phyloP scores from a whole-genome alignment of 1,140 invertebrate species.

The Drosophila subobscura region DNA sequence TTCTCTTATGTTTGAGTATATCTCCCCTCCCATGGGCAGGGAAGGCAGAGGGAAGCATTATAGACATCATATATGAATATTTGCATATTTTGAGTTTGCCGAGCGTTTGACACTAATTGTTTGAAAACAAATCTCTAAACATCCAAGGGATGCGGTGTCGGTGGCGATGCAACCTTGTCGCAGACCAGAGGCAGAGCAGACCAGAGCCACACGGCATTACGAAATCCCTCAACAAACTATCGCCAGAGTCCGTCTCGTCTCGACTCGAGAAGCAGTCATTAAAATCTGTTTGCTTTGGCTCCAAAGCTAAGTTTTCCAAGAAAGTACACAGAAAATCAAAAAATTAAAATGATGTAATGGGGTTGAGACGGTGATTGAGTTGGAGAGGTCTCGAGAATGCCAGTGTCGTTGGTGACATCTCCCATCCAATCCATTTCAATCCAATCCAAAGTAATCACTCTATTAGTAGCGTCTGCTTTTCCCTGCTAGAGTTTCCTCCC shows the following conservation, averaged over 20 bases:
- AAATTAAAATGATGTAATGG: conserved; percentile 31
- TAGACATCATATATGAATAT: conserved; percentile 52
- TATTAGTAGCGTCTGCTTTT: conserved; percentile 8
- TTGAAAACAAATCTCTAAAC: conserved; percentile 64
- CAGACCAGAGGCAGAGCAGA: conserved; percentile 48
- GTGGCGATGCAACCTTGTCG: conserved; percentile 23
- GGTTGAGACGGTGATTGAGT: background rate
- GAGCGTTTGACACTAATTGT: conserved; percentile 80
- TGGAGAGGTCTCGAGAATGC: background rate
- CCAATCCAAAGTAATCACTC: no score
- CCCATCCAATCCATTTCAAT: no score
- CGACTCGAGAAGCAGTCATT: conserved; percentile 23
- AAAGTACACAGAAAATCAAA: conserved; percentile 39
- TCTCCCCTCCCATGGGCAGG: background rate
- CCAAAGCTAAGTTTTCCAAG: conserved; percentile 42
- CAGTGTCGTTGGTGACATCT: no score
- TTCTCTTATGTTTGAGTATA: conserved; percentile 29
- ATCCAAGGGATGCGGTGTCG: conserved; percentile 50
- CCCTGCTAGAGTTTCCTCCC: conserved; percentile 18
- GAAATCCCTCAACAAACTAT: conserved; percentile 54
- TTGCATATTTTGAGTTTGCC: conserved; percentile 77
- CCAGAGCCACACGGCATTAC: conserved; percentile 44
- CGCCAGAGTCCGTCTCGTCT: background rate
- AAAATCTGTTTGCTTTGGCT: conserved; percentile 41
- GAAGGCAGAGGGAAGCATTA: background rate